These are phyloP conservation scores for Dendroctonus valens DNA, from an alignment of 1,140 invertebrate genomes.

Conservation along the genomic window DNA sequence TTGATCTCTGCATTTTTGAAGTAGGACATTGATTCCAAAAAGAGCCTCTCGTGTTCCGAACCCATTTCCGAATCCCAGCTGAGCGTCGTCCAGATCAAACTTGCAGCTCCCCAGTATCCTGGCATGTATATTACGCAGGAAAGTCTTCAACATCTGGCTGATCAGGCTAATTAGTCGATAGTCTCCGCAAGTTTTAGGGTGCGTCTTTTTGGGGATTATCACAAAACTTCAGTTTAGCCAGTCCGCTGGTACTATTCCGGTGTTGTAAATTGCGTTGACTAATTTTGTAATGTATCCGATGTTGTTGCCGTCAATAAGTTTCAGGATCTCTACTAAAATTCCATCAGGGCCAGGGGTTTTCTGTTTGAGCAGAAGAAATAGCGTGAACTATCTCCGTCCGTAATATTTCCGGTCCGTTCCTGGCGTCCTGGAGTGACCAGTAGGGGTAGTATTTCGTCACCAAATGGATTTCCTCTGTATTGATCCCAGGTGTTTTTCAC, in stretches of 20 bases:
- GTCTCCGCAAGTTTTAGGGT: no score
- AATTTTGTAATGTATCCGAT: neutral
- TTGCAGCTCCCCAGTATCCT: no score
- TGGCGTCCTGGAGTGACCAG: neutral
- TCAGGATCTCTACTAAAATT: slow-evolving; percentile 3
- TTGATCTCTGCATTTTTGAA: no score
- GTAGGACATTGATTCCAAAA: no score
- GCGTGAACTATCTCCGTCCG: neutral
- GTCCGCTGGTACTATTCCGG: neutral
- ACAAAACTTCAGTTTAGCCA: neutral
- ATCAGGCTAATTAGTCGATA: no score
- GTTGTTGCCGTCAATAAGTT: slow-evolving; percentile 1
- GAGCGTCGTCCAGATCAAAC: no score
- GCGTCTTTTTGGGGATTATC: slow-evolving; percentile 3
- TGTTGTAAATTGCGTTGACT: neutral
- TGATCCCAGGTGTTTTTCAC: neutral
- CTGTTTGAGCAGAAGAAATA: neutral
- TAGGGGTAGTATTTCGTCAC: neutral
- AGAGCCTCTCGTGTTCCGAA: no score
- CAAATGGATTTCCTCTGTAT: neutral
- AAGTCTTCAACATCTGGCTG: no score
- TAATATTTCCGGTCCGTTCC: neutral
- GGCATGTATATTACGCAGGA: no score
- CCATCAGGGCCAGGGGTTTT: neutral
- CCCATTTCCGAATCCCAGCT: no score